Base-by-base conservation (phyloP, 2,888 invertebrate genomes). In the Drosophila picticornis region DNA sequence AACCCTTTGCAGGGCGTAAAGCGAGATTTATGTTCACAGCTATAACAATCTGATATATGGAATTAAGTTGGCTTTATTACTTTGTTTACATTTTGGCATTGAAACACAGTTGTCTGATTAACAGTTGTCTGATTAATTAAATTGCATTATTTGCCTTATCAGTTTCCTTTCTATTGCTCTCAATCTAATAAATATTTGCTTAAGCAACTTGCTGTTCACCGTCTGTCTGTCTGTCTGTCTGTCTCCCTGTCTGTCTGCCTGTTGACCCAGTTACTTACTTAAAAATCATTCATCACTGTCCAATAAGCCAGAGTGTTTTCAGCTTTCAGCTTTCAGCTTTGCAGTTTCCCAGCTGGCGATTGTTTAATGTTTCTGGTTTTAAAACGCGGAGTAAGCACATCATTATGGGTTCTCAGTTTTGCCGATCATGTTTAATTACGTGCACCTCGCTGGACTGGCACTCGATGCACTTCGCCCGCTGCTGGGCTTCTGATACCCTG, bases 341-440 rank as follows among this genome's bases (percentile, higher is more conserved):
- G 46, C 34, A 43, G 36, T 34, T 70, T 32, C 29, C 22, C 31
- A 57, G 57, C 22, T 57, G 40, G 40, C 31, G 57, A 57, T 43
- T 43, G 4, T 22, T 46, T 34, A 60, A 58, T 13, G 40, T 58
- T 40, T 29, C 56, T 60, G 55, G 60, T 53, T 53, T 69, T 72
- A 52, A 46, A 62, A 52, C 29, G 51, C 50, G 34, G 43, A 34
- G 58, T 75, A 75, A 77, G 81, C 72, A 81, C 76, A 70, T 72
- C 76, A 76, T 87, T 84, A 83, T 79, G 72, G 40, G 70, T 76
- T 53, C 61, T 68, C 66, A 74, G 81, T 76, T 79, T 10, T 74
- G 72, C 61, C 82, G 65, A 81, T 83, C 70, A 76, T 82, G 84
- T 81, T 84, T 84, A 80, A 83, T 84, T 88, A 84, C 61, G 56